phyloP scores from a whole-genome alignment of 2,888 invertebrate species.

The Eristalis tenax region DNA sequence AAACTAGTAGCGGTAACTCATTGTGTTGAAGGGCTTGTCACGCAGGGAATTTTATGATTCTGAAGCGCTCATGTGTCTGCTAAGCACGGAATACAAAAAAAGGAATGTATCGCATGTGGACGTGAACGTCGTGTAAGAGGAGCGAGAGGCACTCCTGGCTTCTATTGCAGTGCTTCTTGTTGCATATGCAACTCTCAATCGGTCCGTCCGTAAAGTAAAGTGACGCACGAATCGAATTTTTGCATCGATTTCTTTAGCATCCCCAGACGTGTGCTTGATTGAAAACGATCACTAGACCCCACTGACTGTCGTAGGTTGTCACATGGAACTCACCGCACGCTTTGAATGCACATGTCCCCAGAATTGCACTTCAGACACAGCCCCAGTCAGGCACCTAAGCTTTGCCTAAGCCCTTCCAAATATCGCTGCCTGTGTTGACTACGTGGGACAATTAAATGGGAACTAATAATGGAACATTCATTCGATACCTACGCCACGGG shows the following conservation, averaged over 20 bases:
- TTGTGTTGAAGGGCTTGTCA: background rate
- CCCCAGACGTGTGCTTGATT: background rate
- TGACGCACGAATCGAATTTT: too few species aligned
- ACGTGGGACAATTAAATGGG: constrained; percentile 36
- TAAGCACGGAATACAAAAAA: background rate
- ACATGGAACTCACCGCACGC: background rate
- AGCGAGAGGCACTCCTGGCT: background rate
- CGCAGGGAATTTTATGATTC: constrained; percentile 1
- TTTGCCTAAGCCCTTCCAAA: constrained; percentile 13
- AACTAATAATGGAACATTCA: constrained; percentile 35
- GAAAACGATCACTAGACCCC: background rate
- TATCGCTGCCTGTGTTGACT: background rate
- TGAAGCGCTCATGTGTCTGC: background rate
- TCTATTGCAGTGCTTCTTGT: too few species aligned
- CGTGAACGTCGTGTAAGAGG: background rate
- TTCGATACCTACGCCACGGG: background rate
- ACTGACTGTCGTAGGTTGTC: background rate
- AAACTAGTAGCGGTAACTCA: background rate
- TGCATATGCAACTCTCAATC: too few species aligned
- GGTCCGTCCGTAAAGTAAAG: too few species aligned
- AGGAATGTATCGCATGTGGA: background rate
- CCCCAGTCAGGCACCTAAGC: background rate
- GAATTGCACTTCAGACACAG: background rate
- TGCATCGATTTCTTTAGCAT: background rate
- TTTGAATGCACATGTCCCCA: background rate